phyloP scores from a whole-genome alignment of 2,797 vertebrate species.

The Poeciliopsis paucimaculata region DNA sequence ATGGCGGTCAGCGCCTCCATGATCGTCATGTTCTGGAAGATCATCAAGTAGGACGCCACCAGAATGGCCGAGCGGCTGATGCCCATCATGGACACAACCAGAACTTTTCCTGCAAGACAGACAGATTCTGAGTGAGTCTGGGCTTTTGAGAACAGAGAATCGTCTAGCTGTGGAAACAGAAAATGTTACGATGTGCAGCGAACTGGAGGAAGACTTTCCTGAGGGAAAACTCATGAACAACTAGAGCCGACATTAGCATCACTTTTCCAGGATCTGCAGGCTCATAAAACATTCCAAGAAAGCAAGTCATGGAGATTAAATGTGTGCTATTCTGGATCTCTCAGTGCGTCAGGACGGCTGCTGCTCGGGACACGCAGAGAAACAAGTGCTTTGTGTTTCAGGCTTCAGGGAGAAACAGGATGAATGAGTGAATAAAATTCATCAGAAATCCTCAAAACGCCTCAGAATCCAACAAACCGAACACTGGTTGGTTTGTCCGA shows the following conservation, averaged over 20 bases:
- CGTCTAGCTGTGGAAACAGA: background rate
- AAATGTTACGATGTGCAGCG: background rate
- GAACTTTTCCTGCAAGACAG: constrained; percentile 86
- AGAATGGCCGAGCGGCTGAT: constrained; percentile 90
- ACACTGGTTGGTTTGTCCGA: too few species aligned
- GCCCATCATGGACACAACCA: constrained; percentile 98
- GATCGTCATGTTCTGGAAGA: constrained; percentile 93
- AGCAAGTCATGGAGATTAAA: background rate
- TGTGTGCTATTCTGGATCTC: constrained; percentile 4
- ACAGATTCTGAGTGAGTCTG: background rate
- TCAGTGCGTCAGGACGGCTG: background rate
- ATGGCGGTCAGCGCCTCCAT: constrained; percentile 90
- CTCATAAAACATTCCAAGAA: constrained; percentile 36
- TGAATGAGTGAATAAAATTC: background rate
- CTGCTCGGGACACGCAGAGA: background rate
- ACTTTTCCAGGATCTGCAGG: constrained; percentile 4
- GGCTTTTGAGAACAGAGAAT: background rate
- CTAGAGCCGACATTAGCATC: background rate
- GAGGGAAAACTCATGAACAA: background rate
- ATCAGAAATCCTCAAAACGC: background rate
- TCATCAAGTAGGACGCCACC: constrained; percentile 96
- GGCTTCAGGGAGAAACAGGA: background rate
- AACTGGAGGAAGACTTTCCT: background rate
- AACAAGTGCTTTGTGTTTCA: background rate
- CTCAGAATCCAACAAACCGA: background rate